Percentiles rank a stretch among this genome's conserved stretches.
These are phyloP conservation scores for Sthenelais limicola DNA, from an alignment of 2,888 invertebrate species.

Conservation along the genomic window DNA sequence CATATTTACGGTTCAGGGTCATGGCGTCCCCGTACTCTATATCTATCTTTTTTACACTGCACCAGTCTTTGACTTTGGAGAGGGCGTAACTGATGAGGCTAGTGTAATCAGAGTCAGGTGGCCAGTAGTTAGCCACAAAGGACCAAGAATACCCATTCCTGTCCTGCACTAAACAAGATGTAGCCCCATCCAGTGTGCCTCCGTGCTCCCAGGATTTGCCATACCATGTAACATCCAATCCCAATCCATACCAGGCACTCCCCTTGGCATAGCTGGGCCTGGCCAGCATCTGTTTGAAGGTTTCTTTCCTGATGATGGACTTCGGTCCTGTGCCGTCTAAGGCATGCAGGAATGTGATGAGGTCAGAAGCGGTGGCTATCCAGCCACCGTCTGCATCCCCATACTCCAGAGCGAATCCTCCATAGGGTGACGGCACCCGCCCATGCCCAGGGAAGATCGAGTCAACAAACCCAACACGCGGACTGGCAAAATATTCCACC, in stretches of 20 bases:
- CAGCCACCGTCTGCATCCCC: conserved; percentile 64
- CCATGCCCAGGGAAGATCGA: conserved; percentile 48
- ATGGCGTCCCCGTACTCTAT: conserved; percentile 36
- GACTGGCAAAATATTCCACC: conserved; percentile 47
- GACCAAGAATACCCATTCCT: conserved; percentile 61
- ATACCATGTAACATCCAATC: conserved; percentile 61
- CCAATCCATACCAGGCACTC: conserved; percentile 59
- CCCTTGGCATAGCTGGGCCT: conserved; percentile 56
- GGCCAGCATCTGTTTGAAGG: conserved; percentile 53
- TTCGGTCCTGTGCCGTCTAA: conserved; percentile 38
- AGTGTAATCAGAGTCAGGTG: conserved; percentile 63
- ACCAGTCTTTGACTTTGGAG: conserved; percentile 49
- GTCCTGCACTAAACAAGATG: conserved; percentile 57
- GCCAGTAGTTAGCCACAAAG: conserved; percentile 63
- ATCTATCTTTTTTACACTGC: conserved; percentile 11
- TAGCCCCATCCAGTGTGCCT: conserved; percentile 66
- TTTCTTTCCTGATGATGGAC: conserved; percentile 34
- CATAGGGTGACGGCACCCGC: conserved; percentile 59
- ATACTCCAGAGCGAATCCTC: conserved; percentile 61
- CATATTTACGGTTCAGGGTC: conserved; percentile 37
- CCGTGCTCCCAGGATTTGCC: conserved; percentile 64
- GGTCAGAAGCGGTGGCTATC: conserved; percentile 57
- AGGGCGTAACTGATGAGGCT: conserved; percentile 62
- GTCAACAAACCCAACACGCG: conserved; percentile 35
- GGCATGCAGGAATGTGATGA: conserved; percentile 51